These are phyloP conservation scores for Cantharis rustica DNA, from an alignment of 2,888 invertebrate genomes.

Conservation along the genomic window DNA sequence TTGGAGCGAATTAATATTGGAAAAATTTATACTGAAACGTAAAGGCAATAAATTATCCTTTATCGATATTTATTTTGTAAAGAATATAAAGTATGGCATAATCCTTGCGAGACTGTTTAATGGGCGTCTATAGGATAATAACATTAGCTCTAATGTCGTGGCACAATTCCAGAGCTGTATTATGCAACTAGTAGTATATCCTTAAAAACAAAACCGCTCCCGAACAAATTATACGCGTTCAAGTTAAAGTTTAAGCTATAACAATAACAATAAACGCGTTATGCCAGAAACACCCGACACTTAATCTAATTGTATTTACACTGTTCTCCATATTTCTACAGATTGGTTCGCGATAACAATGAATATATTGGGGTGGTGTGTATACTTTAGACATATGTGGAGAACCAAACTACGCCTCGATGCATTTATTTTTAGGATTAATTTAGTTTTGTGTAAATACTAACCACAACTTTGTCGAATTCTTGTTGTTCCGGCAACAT, in stretches of 20 bases:
- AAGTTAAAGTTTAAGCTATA: conserved; percentile 43
- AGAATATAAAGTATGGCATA: conserved; percentile 41
- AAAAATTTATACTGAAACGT: background rate
- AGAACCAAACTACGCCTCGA: conserved; percentile 44
- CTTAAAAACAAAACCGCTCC: conserved; percentile 27
- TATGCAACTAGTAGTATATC: conserved; percentile 39
- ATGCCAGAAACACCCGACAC: conserved; percentile 43
- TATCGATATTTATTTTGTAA: background rate
- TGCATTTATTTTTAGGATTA: conserved; percentile 42
- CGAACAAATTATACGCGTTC: conserved; percentile 42
- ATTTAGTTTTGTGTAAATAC: conserved; percentile 10
- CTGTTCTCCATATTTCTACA: conserved; percentile 42
- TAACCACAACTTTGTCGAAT: background rate
- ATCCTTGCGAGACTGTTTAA: conserved; percentile 46
- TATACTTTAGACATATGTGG: conserved; percentile 49
- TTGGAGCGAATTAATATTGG: background rate
- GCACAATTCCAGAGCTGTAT: conserved; percentile 45
- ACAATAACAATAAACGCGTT: conserved; percentile 51
- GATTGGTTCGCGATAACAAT: conserved; percentile 35
- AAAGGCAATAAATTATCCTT: background rate
- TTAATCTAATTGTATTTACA: conserved; percentile 52
- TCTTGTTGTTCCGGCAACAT: background rate
- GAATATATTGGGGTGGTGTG: conserved; percentile 27
- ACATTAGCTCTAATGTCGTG: conserved; percentile 43
- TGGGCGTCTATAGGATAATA: conserved; percentile 47